Conservation (phyloP, 2,888 invertebrate genomes). For the Unio delphinus region DNA sequence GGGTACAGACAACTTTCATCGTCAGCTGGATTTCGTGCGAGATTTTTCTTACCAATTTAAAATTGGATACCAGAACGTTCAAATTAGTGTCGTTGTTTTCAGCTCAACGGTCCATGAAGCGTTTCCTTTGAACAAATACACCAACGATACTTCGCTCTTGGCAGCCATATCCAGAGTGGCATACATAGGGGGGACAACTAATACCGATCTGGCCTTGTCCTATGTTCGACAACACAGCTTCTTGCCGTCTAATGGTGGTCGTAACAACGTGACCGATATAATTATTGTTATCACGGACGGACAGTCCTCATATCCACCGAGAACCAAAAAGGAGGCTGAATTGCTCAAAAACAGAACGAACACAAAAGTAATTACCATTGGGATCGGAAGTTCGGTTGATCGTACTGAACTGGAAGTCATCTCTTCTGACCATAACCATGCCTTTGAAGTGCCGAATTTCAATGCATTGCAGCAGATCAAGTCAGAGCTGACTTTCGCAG, state of each 20-base stretch:
- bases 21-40: slow-evolving; percentile 36
- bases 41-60: slow-evolving; percentile 36
- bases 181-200: slow-evolving; percentile 36
- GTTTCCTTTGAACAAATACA: slow-evolving; percentile 40
- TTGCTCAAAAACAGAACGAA: slow-evolving; percentile 31
- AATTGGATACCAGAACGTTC: slow-evolving; percentile 34
- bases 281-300: slow-evolving; percentile 47
- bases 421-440: slow-evolving; percentile 43
- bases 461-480: slow-evolving; percentile 34
- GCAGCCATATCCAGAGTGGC: slow-evolving; percentile 30
- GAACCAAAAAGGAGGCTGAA: slow-evolving; percentile 27
- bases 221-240: slow-evolving; percentile 37
- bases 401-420: slow-evolving; percentile 36
- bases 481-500: slow-evolving; percentile 40
- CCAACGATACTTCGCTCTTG: slow-evolving; percentile 25
- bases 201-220: slow-evolving; percentile 38
- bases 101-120: slow-evolving; percentile 25
- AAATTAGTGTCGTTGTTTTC: slow-evolving; percentile 43
- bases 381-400: slow-evolving; percentile 35
- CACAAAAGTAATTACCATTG: slow-evolving; percentile 39
- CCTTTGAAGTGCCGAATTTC: slow-evolving; percentile 42
- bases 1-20: slow-evolving; percentile 31
- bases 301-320: slow-evolving; percentile 25
- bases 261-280: slow-evolving; percentile 30
- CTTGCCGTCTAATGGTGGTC: slow-evolving; percentile 28